Conservation (phyloP, 2,113 vertebrate genomes). For the Scartelaos histophorus region DNA sequence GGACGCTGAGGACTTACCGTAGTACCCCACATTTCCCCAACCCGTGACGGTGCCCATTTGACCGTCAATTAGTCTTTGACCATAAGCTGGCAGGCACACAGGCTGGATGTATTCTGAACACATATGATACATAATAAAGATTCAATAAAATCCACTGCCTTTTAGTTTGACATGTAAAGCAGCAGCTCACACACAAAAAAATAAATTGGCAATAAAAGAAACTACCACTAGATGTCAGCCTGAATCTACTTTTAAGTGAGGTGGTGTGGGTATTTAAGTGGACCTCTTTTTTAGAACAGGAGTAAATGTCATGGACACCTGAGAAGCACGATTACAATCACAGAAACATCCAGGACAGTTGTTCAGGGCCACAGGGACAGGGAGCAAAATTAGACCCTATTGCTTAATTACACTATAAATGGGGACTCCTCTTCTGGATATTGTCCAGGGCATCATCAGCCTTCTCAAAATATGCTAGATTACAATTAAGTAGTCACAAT, state of each 20-base stretch:
- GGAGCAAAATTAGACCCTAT: not conserved
- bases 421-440: not conserved
- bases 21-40: slow-evolving; percentile 88
- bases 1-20: slow-evolving; percentile 74
- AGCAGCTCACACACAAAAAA: not conserved
- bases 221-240: slow-evolving; percentile 55
- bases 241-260: not conserved
- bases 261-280: not conserved
- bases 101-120: slow-evolving; percentile 87
- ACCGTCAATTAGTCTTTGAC: slow-evolving; percentile 83
- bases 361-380: not conserved
- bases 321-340: not conserved
- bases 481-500: slow-evolving; percentile 1
- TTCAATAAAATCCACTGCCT: not conserved
- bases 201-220: slow-evolving; percentile 16
- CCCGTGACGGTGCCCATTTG: slow-evolving; percentile 87
- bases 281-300: not conserved
- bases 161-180: not conserved
- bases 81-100: slow-evolving; percentile 84
- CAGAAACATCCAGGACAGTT: slow-evolving; percentile 1
- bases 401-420: not conserved
- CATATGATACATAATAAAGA: not conserved
- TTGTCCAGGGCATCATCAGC: not conserved
- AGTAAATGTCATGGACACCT: slow-evolving; percentile 2
- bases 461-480: not conserved